A percentile compares a stretch with the other conserved stretches of the same genome.
These are phyloP conservation scores for Aphelenchoides avenae DNA, from an alignment of 1,140 invertebrate genomes.

Conservation along the genomic window DNA sequence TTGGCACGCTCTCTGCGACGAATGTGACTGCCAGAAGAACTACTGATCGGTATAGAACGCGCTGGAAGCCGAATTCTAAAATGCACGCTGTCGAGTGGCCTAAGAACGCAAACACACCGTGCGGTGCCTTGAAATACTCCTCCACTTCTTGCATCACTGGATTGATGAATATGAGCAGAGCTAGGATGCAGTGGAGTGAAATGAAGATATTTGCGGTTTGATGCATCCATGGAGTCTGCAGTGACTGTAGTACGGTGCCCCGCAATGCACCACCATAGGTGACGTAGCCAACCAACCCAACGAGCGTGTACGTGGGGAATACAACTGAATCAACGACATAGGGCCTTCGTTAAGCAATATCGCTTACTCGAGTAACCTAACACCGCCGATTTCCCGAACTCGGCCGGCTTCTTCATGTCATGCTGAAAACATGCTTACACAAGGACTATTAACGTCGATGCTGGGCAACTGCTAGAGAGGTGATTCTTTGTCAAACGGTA, in stretches of 20 bases:
- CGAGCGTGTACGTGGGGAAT: constrained; percentile 34
- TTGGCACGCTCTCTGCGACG: constrained; percentile 74
- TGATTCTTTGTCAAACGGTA: no score
- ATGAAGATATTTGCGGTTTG: constrained; percentile 42
- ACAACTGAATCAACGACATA: no score
- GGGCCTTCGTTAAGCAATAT: no score
- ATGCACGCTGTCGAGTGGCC: no score
- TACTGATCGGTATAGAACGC: constrained; percentile 70
- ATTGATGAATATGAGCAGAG: constrained; percentile 55
- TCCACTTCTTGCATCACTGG: constrained; percentile 54
- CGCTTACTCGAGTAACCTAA: no score
- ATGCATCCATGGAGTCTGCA: neutral
- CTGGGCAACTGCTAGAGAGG: no score
- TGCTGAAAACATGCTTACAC: no score
- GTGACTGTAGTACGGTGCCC: neutral
- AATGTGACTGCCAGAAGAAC: constrained; percentile 71
- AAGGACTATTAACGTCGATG: no score
- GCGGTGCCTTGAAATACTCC: constrained; percentile 51
- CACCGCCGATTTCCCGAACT: constrained; percentile 55
- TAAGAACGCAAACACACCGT: no score
- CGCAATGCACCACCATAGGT: constrained; percentile 7
- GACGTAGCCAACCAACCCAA: constrained; percentile 41
- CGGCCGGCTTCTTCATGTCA: constrained; percentile 39
- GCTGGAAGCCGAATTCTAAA: constrained; percentile 73
- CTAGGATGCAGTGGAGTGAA: constrained; percentile 51